A percentile compares a stretch with the other conserved stretches of the same genome.
These are phyloP conservation scores for Cochlearius cochlearius DNA, from an alignment of 2,113 vertebrate species.

Conservation along the genomic window DNA sequence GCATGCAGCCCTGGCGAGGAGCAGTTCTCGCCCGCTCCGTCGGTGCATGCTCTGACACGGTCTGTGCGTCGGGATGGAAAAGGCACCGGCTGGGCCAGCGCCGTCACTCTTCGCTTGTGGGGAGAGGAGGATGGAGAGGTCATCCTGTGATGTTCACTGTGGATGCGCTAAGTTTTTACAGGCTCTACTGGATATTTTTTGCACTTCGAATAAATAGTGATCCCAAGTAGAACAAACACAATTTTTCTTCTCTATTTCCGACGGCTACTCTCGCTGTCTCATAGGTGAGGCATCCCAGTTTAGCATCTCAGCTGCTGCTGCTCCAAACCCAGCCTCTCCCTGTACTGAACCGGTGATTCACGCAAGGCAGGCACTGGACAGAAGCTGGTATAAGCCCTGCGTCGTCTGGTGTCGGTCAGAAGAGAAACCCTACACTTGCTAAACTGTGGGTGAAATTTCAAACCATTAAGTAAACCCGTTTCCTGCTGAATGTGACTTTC, in stretches of 20 bases:
- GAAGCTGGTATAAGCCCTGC: not conserved
- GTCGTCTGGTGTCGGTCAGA: not conserved
- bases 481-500: not conserved
- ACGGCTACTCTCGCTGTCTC: not conserved
- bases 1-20: not conserved
- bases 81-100: not conserved
- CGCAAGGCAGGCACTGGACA: not conserved
- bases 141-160: not conserved
- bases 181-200: not conserved
- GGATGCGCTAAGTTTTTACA: not conserved
- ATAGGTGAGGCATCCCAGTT: not conserved
- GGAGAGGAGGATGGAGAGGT: not conserved
- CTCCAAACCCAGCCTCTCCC: not conserved
- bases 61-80: not conserved
- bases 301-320: not conserved
- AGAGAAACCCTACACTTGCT: not conserved
- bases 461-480: not conserved
- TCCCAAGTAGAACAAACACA: not conserved
- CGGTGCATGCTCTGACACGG: rapidly evolving
- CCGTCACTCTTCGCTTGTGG: rapidly evolving
- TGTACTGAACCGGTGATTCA: not conserved
- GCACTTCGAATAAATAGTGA: not conserved
- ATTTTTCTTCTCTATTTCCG: not conserved
- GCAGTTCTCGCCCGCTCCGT: rapidly evolving
- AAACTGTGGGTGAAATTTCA: not conserved